Evolutionary conservation across 2,888 invertebrate species (phyloP).

Genomic region (Drosophila mulleri): DNA sequence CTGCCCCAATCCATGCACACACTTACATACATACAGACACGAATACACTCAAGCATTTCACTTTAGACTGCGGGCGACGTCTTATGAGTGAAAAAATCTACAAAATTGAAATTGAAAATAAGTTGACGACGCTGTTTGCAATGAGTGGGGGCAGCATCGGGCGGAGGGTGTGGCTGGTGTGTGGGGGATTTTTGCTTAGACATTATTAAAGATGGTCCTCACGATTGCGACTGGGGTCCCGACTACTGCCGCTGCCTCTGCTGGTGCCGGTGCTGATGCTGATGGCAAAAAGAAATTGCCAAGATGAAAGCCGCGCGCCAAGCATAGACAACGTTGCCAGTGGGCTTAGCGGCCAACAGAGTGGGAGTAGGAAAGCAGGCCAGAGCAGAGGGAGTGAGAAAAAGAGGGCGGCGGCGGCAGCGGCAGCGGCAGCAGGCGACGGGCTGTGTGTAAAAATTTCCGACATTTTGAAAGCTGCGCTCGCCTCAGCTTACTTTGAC

Average conservation of each 20-base stretch:
- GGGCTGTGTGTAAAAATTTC: constrained; percentile 66
- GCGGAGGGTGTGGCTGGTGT: neutral
- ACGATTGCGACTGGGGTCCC: constrained; percentile 44
- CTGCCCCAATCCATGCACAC: constrained; percentile 1
- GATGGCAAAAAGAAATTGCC: constrained; percentile 74
- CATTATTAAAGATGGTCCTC: constrained; percentile 78
- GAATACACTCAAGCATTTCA: constrained; percentile 6
- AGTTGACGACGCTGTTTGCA: constrained; percentile 69
- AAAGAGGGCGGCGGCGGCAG: constrained; percentile 1
- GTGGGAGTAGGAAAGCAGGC: neutral
- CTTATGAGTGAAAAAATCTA: constrained; percentile 75
- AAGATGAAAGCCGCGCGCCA: constrained; percentile 68
- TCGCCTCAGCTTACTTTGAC: constrained; percentile 71
- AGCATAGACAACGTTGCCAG: constrained; percentile 55
- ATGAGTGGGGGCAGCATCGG: neutral
- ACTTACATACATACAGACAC: neutral
- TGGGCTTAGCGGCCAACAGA: constrained; percentile 1
- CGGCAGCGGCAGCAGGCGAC: neutral
- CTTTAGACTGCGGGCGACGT: constrained; percentile 34
- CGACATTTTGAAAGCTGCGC: constrained; percentile 77
- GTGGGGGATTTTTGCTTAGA: constrained; percentile 58
- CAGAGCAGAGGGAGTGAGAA: neutral
- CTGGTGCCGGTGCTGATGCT: constrained; percentile 17
- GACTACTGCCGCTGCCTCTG: constrained; percentile 9
- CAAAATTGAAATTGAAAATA: constrained; percentile 81